Base-by-base conservation (phyloP, 30 jellyfish, hydroid and myxozoan genomes). In the Aurelia coerulea region DNA sequence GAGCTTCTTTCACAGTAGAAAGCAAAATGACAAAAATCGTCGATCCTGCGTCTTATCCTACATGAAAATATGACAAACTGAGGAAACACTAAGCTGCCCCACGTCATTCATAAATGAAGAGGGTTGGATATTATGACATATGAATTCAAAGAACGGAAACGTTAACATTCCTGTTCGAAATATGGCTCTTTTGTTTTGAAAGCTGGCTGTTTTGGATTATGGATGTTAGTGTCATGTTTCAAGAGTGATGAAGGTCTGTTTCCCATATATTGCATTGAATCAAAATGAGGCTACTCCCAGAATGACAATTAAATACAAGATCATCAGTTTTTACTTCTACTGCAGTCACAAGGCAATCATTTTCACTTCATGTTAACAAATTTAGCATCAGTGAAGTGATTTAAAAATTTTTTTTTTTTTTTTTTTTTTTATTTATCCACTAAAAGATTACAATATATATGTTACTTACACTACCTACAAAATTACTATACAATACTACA, bases 211-310 rank as follows among this genome's bases (percentile, higher is more conserved):
- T 37, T 37, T 2, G 4, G 51, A 3, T 13, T 18, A 23, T 23
- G 29, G 29, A 23, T 65, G 4, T 5, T 4, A 7, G 76, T 23
- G 51, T 65, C 13, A 11, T 65, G 76, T 23, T 3, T 65, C 51
- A 33, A 11, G 51, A 23, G 42, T 65, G 51, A 65, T 31, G 76
- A 3, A 3, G 29, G 29, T 12, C 51, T 65, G 51, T 18, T 23
- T 65, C 51, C 16, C 50, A 65, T 65, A 31, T 3, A 65, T n/a
- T 49, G 32, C 76, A 65, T 65, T 13, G 76, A 33, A 13, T 65
- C 29, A 39, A 72, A 72, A n/a, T 74, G 82, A 72, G 29, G 82
- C 39, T 41, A 74, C 82, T 16, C 82, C n/a, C 39, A 72, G 39
- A 72, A 31, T 72, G 34, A 41, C 66, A 2, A 17, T 72, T 41